Percentiles rank a stretch among this genome's conserved stretches.
Evolutionary conservation across 2,113 vertebrate species (phyloP).

Genomic region (Sardina pilchardus): DNA sequence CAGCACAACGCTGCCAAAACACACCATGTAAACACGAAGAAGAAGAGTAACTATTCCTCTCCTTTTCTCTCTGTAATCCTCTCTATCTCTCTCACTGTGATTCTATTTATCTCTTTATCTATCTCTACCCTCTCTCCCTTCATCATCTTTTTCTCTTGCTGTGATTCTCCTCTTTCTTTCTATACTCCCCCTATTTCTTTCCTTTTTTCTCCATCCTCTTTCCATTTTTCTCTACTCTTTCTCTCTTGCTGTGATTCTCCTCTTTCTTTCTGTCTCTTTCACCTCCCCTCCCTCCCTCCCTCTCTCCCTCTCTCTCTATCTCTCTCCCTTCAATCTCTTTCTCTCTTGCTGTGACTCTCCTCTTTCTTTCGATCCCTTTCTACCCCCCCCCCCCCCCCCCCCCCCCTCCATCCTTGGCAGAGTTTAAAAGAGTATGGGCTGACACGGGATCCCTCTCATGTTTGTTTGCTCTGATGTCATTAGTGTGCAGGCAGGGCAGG

Average conservation of each 20-base stretch:
- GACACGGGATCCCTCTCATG: not conserved
- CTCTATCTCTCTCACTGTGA: not conserved
- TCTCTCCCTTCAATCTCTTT: not conserved
- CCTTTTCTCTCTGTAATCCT: not conserved
- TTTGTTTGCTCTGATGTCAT: constrained; percentile 22
- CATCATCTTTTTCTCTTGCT: too few species aligned
- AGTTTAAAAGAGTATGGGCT: not conserved
- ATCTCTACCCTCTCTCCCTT: too few species aligned
- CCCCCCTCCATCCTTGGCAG: not conserved
- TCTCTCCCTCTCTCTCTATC: not conserved
- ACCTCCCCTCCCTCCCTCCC: not conserved
- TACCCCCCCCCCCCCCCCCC: not conserved
- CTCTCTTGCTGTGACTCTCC: not conserved
- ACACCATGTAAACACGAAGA: too few species aligned
- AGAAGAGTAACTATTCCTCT: not conserved
- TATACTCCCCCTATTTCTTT: too few species aligned
- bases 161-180: too few species aligned
- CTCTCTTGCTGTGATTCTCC: not conserved
- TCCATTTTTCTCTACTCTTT: not conserved
- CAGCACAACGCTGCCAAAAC: too few species aligned
- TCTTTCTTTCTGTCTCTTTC: not conserved
- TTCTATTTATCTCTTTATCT: not conserved
- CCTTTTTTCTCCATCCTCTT: too few species aligned
- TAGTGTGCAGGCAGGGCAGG: not conserved
- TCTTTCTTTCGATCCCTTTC: not conserved